These are phyloP conservation scores for Forbesichthys papilliferus DNA, from an alignment of 2,113 vertebrate species.

Conservation along the genomic window DNA sequence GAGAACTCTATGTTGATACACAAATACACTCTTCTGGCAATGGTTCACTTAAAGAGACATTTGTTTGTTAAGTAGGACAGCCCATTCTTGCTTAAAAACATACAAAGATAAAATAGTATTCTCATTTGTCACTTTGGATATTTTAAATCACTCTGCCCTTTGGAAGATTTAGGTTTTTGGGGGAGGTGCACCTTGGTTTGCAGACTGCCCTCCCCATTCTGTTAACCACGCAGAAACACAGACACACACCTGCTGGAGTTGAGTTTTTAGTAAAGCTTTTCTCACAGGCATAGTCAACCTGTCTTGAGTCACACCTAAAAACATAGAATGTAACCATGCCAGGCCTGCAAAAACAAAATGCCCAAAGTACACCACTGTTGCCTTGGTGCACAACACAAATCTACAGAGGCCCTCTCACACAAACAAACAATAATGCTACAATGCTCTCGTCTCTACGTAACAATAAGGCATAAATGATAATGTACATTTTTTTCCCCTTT, in stretches of 20 bases:
- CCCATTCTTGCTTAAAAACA: constrained; percentile 9
- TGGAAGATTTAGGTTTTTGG: constrained; percentile 37
- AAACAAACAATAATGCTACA: constrained; percentile 66
- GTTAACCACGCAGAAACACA: constrained; percentile 16
- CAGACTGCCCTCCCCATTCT: constrained; percentile 49
- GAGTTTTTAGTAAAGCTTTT: constrained; percentile 80
- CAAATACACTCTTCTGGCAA: constrained; percentile 17
- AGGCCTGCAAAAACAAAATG: constrained; percentile 41
- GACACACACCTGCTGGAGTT: constrained; percentile 69
- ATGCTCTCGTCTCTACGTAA: constrained; percentile 75
- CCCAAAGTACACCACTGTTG: constrained; percentile 66
- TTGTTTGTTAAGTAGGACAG: constrained; percentile 31
- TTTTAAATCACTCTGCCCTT: constrained; percentile 27
- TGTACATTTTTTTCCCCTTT: constrained; percentile 61
- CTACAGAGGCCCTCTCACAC: constrained; percentile 22
- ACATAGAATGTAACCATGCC: constrained; percentile 52
- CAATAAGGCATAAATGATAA: constrained; percentile 82
- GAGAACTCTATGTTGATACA: not conserved
- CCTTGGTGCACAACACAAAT: constrained; percentile 46
- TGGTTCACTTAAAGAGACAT: constrained; percentile 22
- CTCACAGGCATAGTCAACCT: constrained; percentile 62
- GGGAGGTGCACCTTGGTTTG: constrained; percentile 54
- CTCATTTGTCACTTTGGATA: constrained; percentile 11
- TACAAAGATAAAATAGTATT: constrained; percentile 5
- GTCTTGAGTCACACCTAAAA: constrained; percentile 53